Evolutionary conservation across 2,888 invertebrate genomes (phyloP).

Genomic region (Diplazon laetatorius): DNA sequence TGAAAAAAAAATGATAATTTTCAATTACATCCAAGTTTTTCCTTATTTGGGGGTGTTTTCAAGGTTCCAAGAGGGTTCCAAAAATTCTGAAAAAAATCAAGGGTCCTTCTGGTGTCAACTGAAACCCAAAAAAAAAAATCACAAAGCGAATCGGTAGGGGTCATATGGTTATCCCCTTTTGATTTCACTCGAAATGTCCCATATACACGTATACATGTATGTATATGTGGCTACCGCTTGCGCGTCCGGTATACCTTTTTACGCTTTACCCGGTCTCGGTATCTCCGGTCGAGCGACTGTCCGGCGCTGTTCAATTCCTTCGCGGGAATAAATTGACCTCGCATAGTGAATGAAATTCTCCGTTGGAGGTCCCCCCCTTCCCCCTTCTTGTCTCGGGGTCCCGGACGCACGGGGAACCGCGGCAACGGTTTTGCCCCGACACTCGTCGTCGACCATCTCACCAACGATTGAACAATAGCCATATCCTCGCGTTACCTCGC

Average conservation of each 20-base stretch:
- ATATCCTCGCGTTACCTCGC: slow-evolving; percentile 32
- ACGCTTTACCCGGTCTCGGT: slow-evolving; percentile 55
- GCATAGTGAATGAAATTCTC: slow-evolving; percentile 74
- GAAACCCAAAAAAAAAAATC: no score
- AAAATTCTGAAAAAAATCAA: no score
- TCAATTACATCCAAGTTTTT: no score
- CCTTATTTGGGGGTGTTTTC: no score
- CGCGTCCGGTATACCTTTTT: slow-evolving; percentile 51
- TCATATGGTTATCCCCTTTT: no score
- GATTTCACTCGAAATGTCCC: no score
- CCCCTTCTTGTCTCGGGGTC: no score
- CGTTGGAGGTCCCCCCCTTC: slow-evolving; percentile 78
- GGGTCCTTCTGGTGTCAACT: no score
- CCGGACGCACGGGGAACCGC: slow-evolving; percentile 18
- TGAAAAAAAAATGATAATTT: no score
- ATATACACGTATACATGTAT: no score
- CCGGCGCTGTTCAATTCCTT: slow-evolving; percentile 58
- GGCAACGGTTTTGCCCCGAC: background rate
- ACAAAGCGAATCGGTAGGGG: no score
- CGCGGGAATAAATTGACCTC: slow-evolving; percentile 66
- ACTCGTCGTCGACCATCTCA: slow-evolving; percentile 24
- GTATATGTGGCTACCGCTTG: slow-evolving; percentile 54
- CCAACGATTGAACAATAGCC: slow-evolving; percentile 72
- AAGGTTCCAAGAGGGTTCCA: no score
- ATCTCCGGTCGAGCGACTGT: slow-evolving; percentile 25